Evolutionary conservation across 2,113 vertebrate genomes (phyloP).

Genomic region (Martes martes): DNA sequence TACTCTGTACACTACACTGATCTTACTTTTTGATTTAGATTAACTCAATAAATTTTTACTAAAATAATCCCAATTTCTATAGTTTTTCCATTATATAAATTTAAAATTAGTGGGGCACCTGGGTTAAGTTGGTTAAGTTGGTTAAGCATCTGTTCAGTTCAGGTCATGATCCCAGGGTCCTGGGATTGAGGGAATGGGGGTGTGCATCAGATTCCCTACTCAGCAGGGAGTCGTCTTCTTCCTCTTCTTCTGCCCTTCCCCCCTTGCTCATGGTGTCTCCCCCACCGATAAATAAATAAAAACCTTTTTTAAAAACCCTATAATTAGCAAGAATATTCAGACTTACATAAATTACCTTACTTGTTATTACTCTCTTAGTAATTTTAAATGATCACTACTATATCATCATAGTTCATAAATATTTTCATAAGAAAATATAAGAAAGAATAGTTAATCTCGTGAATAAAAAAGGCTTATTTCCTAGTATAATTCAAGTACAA

Average conservation of each 20-base stretch:
- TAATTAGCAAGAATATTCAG: not conserved
- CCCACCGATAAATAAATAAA: not conserved
- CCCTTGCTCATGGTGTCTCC: not conserved
- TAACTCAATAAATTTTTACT: not conserved
- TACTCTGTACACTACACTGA: not conserved
- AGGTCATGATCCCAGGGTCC: not conserved
- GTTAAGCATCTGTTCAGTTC: not conserved
- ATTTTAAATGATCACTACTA: not conserved
- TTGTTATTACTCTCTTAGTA: not conserved
- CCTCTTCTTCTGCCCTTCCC: not conserved
- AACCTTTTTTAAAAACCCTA: not conserved
- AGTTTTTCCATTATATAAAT: constrained; percentile 2
- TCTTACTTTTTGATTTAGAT: not conserved
- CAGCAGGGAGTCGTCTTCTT: not conserved
- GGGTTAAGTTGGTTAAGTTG: not conserved
- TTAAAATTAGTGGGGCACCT: not conserved
- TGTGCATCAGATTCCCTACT: not conserved
- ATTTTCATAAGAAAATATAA: not conserved
- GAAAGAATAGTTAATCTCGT: not conserved
- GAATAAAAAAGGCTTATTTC: not conserved
- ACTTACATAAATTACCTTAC: not conserved
- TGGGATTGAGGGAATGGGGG: not conserved
- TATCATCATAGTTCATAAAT: constrained; percentile 31
- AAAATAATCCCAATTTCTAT: not conserved
- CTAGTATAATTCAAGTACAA: not conserved